Percentiles rank a stretch among this genome's conserved stretches.
Evolutionary conservation across 2,888 invertebrate genomes (phyloP).

Genomic region (Hypsopygia costalis): DNA sequence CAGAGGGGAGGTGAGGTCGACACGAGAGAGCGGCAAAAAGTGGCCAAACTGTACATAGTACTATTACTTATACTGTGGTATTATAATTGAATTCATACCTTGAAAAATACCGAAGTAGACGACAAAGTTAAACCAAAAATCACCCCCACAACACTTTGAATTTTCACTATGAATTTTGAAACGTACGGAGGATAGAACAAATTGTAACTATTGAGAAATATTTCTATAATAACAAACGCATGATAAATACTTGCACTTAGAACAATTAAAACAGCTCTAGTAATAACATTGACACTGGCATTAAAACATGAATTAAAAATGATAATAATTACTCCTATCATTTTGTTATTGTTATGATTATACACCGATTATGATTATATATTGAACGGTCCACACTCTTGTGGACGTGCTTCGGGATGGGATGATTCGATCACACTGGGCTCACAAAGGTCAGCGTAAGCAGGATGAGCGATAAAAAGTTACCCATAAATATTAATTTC

Average conservation of each 20-base stretch:
- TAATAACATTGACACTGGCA: conserved; percentile 41
- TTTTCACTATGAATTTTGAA: conserved; percentile 32
- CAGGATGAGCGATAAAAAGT: neutral
- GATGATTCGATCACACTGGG: conserved; percentile 9
- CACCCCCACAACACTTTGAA: conserved; percentile 24
- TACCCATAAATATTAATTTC: neutral
- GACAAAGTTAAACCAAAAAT: conserved; percentile 15
- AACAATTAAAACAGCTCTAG: conserved; percentile 51
- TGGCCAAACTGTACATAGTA: no score
- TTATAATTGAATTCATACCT: no score
- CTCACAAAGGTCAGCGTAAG: neutral
- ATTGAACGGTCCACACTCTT: neutral
- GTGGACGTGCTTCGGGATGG: conserved; percentile 1
- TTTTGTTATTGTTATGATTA: conserved; percentile 23
- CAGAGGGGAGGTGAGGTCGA: no score
- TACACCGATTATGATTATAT: neutral
- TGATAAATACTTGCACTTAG: conserved; percentile 60
- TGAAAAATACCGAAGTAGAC: conserved; percentile 7
- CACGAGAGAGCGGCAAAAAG: no score
- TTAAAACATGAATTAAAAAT: conserved; percentile 45
- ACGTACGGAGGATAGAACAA: conserved; percentile 59
- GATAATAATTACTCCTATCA: conserved; percentile 34
- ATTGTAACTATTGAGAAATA: conserved; percentile 59
- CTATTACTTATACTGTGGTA: no score
- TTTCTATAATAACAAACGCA: conserved; percentile 58